A percentile compares a stretch with the other conserved stretches of the same genome.
phyloP scores from a whole-genome alignment of 2,113 vertebrate genomes.

The Ceyx cyanopectus region DNA sequence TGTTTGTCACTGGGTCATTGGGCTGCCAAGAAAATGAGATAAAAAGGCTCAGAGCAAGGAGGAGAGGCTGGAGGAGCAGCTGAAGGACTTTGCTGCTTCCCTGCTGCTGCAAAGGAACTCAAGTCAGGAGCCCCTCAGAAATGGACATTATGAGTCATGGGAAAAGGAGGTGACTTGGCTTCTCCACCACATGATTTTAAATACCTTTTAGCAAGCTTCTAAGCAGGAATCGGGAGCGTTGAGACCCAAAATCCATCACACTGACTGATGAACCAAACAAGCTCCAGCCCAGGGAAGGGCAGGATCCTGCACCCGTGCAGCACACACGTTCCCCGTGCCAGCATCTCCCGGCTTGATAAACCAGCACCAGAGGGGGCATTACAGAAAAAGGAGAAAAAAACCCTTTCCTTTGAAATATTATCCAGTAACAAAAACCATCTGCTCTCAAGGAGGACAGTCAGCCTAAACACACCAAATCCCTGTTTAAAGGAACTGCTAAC shows the following conservation, averaged over 20 bases:
- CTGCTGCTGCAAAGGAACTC: not conserved
- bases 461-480: conserved; percentile 52
- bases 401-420: conserved; percentile 19
- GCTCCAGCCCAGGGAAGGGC: not conserved
- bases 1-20: conserved; percentile 96
- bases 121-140: not conserved
- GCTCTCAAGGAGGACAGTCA: conserved; percentile 9
- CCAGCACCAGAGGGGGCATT: not conserved
- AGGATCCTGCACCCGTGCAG: not conserved
- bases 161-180: not conserved
- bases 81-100: not conserved
- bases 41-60: not conserved
- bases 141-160: not conserved
- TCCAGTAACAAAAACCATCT: conserved; percentile 41
- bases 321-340: rapidly evolving
- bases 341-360: not conserved
- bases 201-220: not conserved
- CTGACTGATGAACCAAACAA: not conserved
- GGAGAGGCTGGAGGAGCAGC: not conserved
- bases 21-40: conserved; percentile 77
- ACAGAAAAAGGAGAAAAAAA: not conserved
- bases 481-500: conserved; percentile 39
- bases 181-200: not conserved
- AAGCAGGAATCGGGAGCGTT: not conserved
- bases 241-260: not conserved